Base-by-base conservation (phyloP, 1,140 invertebrate genomes). In the Philaenus spumarius region DNA sequence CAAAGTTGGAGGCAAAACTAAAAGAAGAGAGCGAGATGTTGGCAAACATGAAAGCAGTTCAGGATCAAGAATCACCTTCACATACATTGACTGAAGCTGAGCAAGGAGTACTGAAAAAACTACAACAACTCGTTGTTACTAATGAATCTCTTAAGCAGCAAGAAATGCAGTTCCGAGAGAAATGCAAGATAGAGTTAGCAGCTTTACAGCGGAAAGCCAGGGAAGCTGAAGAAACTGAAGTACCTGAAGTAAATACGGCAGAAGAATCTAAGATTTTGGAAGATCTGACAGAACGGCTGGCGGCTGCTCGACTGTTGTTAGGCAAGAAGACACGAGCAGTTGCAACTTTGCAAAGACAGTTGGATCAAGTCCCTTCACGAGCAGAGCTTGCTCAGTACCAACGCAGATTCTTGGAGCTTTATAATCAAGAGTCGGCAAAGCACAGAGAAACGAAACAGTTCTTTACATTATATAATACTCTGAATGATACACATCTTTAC, bases 391-490 rank as follows among this genome's bases (percentile, higher is more conserved):
- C 89, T 45, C 95, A 98, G 70, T 98, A 98, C 75, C 94, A 98
- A 70, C 81, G 89, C 66, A 78, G 95, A 64, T 98, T 98, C 74
- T 80, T 97, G 62, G 96, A 98, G 77, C 79, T 98, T 1, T 96
- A 97, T 71, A 95, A 94, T 77, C 94, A 96, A 85, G 89, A 90
- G 70, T 86, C 91, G 58, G 85, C 87, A 23, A 97, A 93, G 67
- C 93, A 98, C 68, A 87, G 89, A 70, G 94, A 98, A 80, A 97
- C 94, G 0, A 97, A 97, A 72, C 93, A 97, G 76, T 96, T 94
- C 77, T 98, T 94, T 70, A 95, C 91, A 24, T 77, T 97, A 52
- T 95, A 96, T 72, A 98, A 98, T 74, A 94, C 90, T 4, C 75
- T 98, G n/a, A 87, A 94, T 71, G 95, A 97, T 75, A 91, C 90